phyloP scores from a whole-genome alignment of 1,140 invertebrate genomes.

The Drosophila orosa region DNA sequence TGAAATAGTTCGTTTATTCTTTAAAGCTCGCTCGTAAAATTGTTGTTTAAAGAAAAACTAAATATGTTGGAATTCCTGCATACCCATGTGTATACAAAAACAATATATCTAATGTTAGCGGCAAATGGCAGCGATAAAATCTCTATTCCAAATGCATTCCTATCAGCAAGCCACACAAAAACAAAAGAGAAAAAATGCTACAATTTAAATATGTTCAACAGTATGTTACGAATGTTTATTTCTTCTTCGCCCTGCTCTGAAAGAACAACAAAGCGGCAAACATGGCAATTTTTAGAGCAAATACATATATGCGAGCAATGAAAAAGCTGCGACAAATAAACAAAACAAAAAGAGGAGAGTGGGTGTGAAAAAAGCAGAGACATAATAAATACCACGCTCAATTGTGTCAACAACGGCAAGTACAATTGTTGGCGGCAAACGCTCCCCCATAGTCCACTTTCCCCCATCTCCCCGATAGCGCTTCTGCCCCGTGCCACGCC shows the following conservation, averaged over 20 bases:
- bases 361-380: slow-evolving; percentile 24
- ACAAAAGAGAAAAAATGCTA: not conserved
- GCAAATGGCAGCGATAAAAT: slow-evolving; percentile 10
- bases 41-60: not conserved
- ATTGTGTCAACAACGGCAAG: slow-evolving; percentile 70
- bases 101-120: slow-evolving; percentile 1
- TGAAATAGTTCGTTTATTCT: not conserved
- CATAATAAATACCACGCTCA: slow-evolving; percentile 67
- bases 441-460: slow-evolving; percentile 1
- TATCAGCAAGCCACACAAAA: slow-evolving; percentile 1
- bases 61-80: not conserved
- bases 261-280: slow-evolving; percentile 29
- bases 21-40: not conserved
- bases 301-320: slow-evolving; percentile 42
- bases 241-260: slow-evolving; percentile 15
- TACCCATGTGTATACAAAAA: not conserved
- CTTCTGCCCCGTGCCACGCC: slow-evolving; percentile 8
- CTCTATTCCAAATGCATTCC: slow-evolving; percentile 3
- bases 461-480: not conserved
- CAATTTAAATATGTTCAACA: slow-evolving; percentile 58
- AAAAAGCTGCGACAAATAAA: slow-evolving; percentile 34
- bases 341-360: slow-evolving; percentile 15
- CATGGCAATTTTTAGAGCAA: slow-evolving; percentile 47
- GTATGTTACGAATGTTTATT: slow-evolving; percentile 61
- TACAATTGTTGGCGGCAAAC: slow-evolving; percentile 45